Base-by-base conservation (phyloP, 2,113 vertebrate species). In the Eidolon helvum region DNA sequence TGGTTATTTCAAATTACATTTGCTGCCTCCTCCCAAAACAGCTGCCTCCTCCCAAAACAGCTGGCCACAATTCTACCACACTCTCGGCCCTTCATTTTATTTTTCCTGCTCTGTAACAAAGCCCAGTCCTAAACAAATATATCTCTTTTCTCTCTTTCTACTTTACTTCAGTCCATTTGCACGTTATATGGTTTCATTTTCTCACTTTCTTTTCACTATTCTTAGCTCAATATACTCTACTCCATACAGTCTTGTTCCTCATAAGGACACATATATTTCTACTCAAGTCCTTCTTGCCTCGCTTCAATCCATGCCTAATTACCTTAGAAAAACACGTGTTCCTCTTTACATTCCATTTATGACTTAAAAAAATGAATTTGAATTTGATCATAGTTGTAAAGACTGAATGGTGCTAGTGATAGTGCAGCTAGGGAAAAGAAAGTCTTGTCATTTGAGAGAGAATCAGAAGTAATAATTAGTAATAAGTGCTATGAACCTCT, bases 271-370 rank as follows among this genome's bases (percentile, higher is more conserved):
- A 65, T 38, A 74, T 7, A 30, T 72, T 1, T 74, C 43, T 90
- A 40, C 24, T 30, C 19, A 75, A 74, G 21, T 80, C 28, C 38
- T 95, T 90, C 75, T 91, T 19, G 57, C 50, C 55, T 91, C 57
- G 69, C 55, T 95, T 92, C 55, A 91, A 66, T 78, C 7, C 40
- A 53, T 45, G 26, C 50, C 65, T 63, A 79, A 75, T 90, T 86
- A 90, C n/a, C 4, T 77, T 21, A 63, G 59, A 50, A 90, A 92
- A 92, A 80, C 24, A 2, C 38, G 50, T 71, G 45, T 26, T 8
- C 38, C n/a, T 95, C 21, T 95, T 95, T 79, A 35, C n/a, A 91
- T 71, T 85, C 2, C 18, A 93, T 30, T 91, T 95, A 80, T 48
- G 21, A 94, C 91, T 77, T 22, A 7, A 40, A 78, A 48, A 85